phyloP scores from a whole-genome alignment of 2,797 vertebrate genomes.

The Halcyon leucocephala region DNA sequence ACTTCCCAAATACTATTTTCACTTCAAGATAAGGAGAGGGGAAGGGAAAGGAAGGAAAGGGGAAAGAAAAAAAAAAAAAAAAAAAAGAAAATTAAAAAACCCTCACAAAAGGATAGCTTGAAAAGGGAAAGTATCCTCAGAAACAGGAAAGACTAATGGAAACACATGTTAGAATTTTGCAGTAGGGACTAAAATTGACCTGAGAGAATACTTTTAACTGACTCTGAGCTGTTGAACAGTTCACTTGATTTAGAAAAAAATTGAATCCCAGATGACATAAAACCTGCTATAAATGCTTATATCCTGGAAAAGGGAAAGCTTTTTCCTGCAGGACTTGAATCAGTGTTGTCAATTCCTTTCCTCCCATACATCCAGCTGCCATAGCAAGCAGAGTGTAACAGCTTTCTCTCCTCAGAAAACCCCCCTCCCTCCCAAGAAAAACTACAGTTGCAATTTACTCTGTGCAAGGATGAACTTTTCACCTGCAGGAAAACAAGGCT shows the following conservation, averaged over 20 bases:
- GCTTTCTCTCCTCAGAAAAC: neutral
- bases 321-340: neutral
- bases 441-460: neutral
- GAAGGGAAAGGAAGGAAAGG: too few relatives aligned
- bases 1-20: neutral
- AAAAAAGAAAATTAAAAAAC: neutral
- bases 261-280: neutral
- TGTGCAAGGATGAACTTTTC: neutral
- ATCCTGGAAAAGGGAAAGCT: neutral
- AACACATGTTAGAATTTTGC: neutral
- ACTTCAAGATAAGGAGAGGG: neutral
- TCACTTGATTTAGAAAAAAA: slow-evolving; percentile 29
- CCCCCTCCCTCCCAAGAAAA: neutral
- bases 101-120: neutral
- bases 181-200: neutral
- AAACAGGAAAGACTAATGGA: neutral
- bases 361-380: neutral
- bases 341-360: neutral
- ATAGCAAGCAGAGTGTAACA: neutral
- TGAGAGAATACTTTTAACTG: neutral
- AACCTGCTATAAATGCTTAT: neutral
- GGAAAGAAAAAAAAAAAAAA: neutral
- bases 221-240: neutral
- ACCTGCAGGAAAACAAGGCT: neutral
- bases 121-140: neutral